phyloP scores from a whole-genome alignment of 1,140 invertebrate genomes.

The Dendroctonus ponderosae region DNA sequence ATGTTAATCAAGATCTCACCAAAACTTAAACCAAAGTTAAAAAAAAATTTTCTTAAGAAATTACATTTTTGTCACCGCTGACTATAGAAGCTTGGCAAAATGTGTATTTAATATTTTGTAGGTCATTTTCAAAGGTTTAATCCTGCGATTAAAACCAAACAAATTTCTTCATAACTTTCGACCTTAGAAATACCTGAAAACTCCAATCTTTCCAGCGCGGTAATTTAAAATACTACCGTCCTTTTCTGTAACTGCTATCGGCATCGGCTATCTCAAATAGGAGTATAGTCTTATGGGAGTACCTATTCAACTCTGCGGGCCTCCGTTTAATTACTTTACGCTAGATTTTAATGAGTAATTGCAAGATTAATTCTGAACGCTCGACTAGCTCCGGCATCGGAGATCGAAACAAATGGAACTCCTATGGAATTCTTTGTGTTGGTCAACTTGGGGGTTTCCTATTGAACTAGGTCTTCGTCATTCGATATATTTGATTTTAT shows the following conservation, averaged over 20 bases:
- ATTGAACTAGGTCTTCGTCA: no score
- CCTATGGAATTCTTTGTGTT: background rate
- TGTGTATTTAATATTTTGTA: no score
- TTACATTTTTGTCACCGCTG: no score
- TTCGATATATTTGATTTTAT: no score
- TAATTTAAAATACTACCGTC: slow-evolving; percentile 28
- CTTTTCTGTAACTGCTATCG: slow-evolving; percentile 22
- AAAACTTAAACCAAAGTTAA: no score
- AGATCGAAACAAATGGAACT: background rate
- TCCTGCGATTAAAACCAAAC: no score
- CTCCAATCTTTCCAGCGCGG: background rate
- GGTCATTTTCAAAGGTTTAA: no score
- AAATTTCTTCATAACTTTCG: no score
- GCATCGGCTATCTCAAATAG: slow-evolving; percentile 24
- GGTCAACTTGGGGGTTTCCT: background rate
- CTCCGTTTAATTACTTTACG: slow-evolving; percentile 34
- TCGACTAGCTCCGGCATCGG: slow-evolving; percentile 15
- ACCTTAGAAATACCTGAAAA: no score
- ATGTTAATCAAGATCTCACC: no score
- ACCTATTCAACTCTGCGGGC: slow-evolving; percentile 29
- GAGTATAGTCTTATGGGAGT: slow-evolving; percentile 27
- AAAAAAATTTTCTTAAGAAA: no score
- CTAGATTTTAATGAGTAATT: slow-evolving; percentile 34
- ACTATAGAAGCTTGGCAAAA: no score
- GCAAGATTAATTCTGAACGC: slow-evolving; percentile 32